A percentile compares a stretch with the other conserved stretches of the same genome.
Evolutionary conservation across 1,140 invertebrate genomes (phyloP).

Genomic region (Cecropterus lyciades): DNA sequence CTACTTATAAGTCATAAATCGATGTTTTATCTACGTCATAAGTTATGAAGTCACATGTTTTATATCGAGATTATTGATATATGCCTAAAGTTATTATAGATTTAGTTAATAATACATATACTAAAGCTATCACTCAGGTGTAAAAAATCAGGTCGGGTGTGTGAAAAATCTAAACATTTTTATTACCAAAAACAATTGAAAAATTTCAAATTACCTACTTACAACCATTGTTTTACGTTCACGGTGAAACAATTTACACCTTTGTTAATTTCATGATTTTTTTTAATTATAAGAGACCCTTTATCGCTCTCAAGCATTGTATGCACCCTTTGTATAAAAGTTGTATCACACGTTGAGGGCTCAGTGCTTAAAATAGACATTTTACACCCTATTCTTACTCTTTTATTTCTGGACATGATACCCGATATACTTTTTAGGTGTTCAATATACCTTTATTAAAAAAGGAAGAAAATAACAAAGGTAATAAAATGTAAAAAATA

Average conservation of each 20-base stretch:
- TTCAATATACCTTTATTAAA: too few species aligned
- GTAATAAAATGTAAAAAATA: too few species aligned
- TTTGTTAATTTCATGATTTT: neutral
- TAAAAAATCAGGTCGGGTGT: too few species aligned
- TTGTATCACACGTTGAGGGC: neutral
- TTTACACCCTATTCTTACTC: neutral
- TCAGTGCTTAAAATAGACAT: neutral
- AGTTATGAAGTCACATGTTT: too few species aligned
- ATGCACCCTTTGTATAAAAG: neutral
- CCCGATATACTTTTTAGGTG: neutral
- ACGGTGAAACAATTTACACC: neutral
- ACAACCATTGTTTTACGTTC: conserved; percentile 3
- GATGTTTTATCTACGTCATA: too few species aligned
- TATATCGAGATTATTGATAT: too few species aligned
- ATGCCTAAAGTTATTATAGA: too few species aligned
- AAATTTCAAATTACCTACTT: neutral
- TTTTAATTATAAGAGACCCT: conserved; percentile 1
- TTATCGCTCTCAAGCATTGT: neutral
- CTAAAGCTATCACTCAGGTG: too few species aligned
- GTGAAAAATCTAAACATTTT: conserved; percentile 1
- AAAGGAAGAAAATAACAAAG: too few species aligned
- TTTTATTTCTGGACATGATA: neutral
- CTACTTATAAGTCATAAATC: too few species aligned
- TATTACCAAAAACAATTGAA: neutral
- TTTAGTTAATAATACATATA: too few species aligned